Base-by-base conservation (phyloP, 2,797 vertebrate species). In the Sus cebifrons region DNA sequence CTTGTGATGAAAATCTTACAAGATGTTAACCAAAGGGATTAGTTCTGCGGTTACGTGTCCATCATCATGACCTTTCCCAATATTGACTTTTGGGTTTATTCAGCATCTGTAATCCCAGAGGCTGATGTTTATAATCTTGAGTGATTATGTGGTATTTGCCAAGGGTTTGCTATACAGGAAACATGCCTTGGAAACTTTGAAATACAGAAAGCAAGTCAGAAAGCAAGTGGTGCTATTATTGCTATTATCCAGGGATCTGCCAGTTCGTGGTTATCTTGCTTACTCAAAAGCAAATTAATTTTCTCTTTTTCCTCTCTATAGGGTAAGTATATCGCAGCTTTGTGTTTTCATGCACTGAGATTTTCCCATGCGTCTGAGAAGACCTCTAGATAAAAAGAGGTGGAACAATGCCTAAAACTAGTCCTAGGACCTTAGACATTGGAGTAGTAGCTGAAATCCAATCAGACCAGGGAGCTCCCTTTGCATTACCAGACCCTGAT, bases 81-180 rank as follows among this genome's bases (percentile, higher is more conserved):
- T 94, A 93, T 77, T 90, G 64, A 89, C 49, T 70, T 73, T 74
- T 56, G 20, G 14, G 44, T 94, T 87, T 92, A 40, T 52, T 92
- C 73, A 64, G 6, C 73, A 18, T 84, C 75, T 92, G 0, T 94
- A 94, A 82, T 77, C 49, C 73, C 17, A 49, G 14, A 82, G 40
- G 52, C 79, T 90, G 8, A 25, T 81, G 18, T 96, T 90, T 68
- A 62, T 91, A 68, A 89, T 68, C 83, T 93, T 91, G 74, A 68
- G 20, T 94, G 56, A 77, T 81, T 54, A 91, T 6, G 11, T 20
- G 67, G 8, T 92, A 23, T 94, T 85, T 91, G 23, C 60, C 90
- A 40, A 86, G 32, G 3, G 6, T 86, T 88, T 93, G 5, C 29
- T 40, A 15, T 60, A 65, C 6, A 13, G 71, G 32, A 81, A 96